Evolutionary conservation across 1,140 invertebrate species (phyloP), one percentile per base, ranked within the genome.

Genomic region (Campoletis sonorensis): DNA sequence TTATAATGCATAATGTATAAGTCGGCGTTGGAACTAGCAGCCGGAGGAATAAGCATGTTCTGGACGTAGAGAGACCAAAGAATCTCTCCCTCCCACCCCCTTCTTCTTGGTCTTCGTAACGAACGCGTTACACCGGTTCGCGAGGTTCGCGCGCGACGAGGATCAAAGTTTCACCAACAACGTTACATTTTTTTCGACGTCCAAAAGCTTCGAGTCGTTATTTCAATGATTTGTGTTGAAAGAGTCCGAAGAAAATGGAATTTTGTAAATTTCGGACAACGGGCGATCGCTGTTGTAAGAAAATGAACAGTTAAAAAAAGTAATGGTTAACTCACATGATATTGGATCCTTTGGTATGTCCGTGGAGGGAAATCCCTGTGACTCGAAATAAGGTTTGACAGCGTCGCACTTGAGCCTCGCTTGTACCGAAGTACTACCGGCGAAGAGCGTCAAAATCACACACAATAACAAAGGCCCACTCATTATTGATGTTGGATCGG

Each of bases 261-360:
- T 54, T 54, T 54, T 54, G 3, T 15, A n/a, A 33, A 4, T 33
- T 54, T 54, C 49, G 15, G 15, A 54, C 49, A 15, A 54, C 1
- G 10, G 15, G 30, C 49, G 49, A 54, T 15, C n/a, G n/a, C n/a
- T n/a, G n/a, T n/a, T n/a, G n/a, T n/a, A n/a, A n/a, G 10, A 4
- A 54, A 54, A 16, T 54, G 13, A 15, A 13, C 3, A 54, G 15
- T n/a, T 5, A 5, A 16, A 54, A 15, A 5, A 33, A 33, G 7
- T 2, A 33, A 33, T 33, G 30, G 30, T 72, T 26, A 45, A 86
- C 90, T 91, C 81, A 92, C 91, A 91, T 87, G 90, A 89, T 33
- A 92, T 86, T 8, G 91, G 88, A 45, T 90, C 90, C 82, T 89
- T 90, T 8, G 91, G 91, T 85, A 92, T 92, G 23, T 92, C 90